These are phyloP conservation scores for Cephus pygmeus DNA, from an alignment of 2,888 invertebrate genomes.

Conservation along the genomic window DNA sequence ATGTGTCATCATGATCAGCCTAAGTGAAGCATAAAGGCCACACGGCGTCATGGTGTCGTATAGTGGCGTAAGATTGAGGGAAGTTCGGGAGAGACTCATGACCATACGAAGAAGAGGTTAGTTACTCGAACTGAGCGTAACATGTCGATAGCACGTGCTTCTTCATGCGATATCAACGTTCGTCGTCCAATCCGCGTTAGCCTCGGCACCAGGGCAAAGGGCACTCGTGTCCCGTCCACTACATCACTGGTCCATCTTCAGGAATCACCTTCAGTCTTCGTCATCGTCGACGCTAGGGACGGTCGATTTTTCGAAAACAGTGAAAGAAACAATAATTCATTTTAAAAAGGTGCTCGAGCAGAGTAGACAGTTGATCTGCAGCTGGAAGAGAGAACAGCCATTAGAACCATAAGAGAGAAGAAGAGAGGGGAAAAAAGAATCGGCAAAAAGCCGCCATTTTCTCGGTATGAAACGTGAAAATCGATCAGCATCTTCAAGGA, in stretches of 20 bases:
- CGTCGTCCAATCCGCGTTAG: conserved; percentile 54
- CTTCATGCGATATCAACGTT: conserved; percentile 48
- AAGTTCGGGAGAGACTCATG: background rate
- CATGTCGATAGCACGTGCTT: conserved; percentile 58
- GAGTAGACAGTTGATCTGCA: background rate
- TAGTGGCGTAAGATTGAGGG: background rate
- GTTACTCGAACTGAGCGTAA: conserved; percentile 6
- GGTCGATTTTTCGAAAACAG: conserved; percentile 13
- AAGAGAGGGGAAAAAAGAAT: background rate
- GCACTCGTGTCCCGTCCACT: conserved; percentile 47
- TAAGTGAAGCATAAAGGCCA: background rate
- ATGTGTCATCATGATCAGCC: background rate
- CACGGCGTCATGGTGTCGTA: background rate
- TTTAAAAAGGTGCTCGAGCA: background rate
- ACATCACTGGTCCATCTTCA: conserved; percentile 52
- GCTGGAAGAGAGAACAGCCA: background rate
- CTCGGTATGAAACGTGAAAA: background rate
- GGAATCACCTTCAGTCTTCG: conserved; percentile 54
- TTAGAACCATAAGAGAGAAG: background rate
- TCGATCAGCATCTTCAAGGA: background rate
- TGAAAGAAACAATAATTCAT: conserved; percentile 1
- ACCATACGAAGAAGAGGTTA: background rate
- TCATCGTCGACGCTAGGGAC: conserved; percentile 33
- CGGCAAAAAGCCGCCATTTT: background rate
- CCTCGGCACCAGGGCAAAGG: conserved; percentile 52